Conservation (phyloP, 1,140 invertebrate genomes). For the Drosophila athabasca region DNA sequence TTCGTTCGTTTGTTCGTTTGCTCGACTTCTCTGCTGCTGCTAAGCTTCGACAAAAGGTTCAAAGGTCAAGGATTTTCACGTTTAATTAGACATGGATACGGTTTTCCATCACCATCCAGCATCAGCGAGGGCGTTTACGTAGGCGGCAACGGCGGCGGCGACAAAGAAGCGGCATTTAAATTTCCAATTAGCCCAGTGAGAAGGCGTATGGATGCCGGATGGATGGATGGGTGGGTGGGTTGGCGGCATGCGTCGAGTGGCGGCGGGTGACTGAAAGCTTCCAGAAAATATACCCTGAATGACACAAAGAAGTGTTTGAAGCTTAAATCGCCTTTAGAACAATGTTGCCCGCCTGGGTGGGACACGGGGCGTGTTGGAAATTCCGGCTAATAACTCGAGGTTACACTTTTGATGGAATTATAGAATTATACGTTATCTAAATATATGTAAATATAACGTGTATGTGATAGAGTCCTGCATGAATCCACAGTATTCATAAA, state of each 20-base stretch:
- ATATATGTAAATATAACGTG: no score
- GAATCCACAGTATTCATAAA: no score
- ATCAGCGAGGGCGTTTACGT: conserved; percentile 27
- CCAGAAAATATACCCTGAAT: conserved; percentile 45
- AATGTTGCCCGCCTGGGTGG: background rate
- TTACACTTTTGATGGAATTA: no score
- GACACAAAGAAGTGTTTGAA: conserved; percentile 50
- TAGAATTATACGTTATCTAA: no score
- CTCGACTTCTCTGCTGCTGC: conserved; percentile 3
- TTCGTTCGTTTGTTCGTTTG: background rate
- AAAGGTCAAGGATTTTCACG: conserved; percentile 73
- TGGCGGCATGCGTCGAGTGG: no score
- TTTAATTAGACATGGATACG: conserved; percentile 64
- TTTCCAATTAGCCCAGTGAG: conserved; percentile 46
- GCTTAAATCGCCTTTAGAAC: conserved; percentile 18
- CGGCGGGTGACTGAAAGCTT: conserved; percentile 3
- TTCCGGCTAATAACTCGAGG: no score
- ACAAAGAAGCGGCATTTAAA: conserved; percentile 34
- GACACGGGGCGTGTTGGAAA: no score
- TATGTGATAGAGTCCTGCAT: no score
- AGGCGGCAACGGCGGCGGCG: conserved; percentile 7
- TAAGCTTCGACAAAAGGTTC: conserved; percentile 43
- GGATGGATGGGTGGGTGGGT: background rate
- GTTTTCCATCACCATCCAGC: background rate
- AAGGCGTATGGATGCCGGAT: background rate